Percentiles rank a stretch among this genome's conserved stretches.
phyloP scores from a whole-genome alignment of 2,113 vertebrate genomes.

The Psittacus erithacus region DNA sequence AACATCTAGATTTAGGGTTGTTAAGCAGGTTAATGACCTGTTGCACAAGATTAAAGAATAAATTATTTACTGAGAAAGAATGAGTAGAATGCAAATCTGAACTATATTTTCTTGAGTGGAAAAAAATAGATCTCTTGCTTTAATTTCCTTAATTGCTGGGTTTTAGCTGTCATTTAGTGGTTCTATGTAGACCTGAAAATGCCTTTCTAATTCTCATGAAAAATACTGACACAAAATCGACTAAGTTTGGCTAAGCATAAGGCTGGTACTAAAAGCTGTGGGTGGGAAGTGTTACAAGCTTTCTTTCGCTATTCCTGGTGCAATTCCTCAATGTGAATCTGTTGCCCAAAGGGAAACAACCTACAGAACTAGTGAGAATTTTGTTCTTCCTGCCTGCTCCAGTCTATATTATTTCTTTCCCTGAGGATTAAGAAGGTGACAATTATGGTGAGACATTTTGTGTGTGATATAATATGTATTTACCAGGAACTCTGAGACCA shows the following conservation, averaged over 20 bases:
- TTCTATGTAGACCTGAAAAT: background rate
- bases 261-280: background rate
- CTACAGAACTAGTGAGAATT: background rate
- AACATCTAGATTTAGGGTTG: conserved; percentile 16
- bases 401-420: background rate
- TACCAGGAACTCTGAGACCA: background rate
- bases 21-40: conserved; percentile 45
- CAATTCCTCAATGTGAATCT: background rate
- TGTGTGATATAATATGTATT: background rate
- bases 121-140: background rate
- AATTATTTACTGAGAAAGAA: conserved; percentile 10
- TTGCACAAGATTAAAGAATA: conserved; percentile 19
- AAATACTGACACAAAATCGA: background rate
- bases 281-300: background rate
- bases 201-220: background rate
- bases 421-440: background rate
- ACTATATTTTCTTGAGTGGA: background rate
- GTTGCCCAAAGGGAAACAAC: background rate
- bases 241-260: conserved; percentile 3
- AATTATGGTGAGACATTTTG: background rate
- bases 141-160: background rate
- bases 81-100: background rate
- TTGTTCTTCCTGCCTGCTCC: background rate
- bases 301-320: background rate
- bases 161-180: background rate